phyloP scores from a whole-genome alignment of 1,140 invertebrate genomes.

The Macrobrachium rosenbergii region DNA sequence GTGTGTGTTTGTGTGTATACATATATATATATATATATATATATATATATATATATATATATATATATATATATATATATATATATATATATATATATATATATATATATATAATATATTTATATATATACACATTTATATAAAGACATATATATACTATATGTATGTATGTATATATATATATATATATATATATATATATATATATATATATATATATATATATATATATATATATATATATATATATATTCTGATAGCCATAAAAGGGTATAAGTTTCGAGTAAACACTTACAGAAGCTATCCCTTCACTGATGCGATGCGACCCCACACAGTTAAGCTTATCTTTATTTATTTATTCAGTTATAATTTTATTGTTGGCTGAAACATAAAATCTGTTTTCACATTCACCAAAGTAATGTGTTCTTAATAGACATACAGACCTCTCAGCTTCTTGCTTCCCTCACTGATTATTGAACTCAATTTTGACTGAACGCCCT shows the following conservation, averaged over 20 bases:
- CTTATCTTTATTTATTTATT: too few species aligned
- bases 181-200: neutral
- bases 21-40: constrained; percentile 1
- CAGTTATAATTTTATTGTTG: too few species aligned
- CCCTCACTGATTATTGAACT: too few species aligned
- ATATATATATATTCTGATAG: neutral
- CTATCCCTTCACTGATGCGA: too few species aligned
- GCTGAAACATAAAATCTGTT: too few species aligned
- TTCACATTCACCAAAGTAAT: too few species aligned
- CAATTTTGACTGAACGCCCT: too few species aligned
- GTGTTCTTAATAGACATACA: too few species aligned
- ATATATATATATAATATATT: constrained; percentile 2
- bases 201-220: constrained; percentile 4
- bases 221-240: neutral
- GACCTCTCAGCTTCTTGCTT: too few species aligned
- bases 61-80: neutral
- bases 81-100: neutral
- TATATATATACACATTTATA: neutral
- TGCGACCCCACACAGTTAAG: too few species aligned
- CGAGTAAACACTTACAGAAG: too few species aligned
- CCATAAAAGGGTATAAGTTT: neutral
- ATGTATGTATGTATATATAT: neutral
- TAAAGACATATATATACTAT: neutral
- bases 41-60: neutral
- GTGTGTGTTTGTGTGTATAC: neutral